Evolutionary conservation across 2,797 vertebrate species (phyloP).

Genomic region (Ctenopoma multispine): DNA sequence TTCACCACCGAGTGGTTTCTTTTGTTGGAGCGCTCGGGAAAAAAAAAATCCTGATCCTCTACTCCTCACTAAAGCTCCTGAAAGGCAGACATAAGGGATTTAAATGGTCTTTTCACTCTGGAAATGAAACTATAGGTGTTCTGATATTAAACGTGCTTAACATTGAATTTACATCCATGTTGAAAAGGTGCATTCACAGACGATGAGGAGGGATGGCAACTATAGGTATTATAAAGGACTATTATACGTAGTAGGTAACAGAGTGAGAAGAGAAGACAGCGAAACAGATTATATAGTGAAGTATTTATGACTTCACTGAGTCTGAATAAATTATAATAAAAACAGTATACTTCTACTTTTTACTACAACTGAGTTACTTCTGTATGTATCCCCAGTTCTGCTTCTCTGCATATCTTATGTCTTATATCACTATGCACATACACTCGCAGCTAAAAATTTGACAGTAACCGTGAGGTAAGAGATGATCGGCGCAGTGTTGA

Average conservation of each 20-base stretch:
- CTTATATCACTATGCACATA: constrained; percentile 16
- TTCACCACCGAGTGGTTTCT: constrained; percentile 61
- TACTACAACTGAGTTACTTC: constrained; percentile 34
- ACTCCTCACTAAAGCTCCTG: constrained; percentile 49
- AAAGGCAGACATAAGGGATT: constrained; percentile 53
- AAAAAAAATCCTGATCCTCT: constrained; percentile 41
- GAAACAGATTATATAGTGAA: constrained; percentile 48
- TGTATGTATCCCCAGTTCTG: constrained; percentile 21
- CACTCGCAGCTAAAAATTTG: constrained; percentile 23
- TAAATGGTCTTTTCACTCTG: constrained; percentile 32
- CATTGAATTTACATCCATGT: constrained; percentile 28
- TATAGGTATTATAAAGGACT: constrained; percentile 4
- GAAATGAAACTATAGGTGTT: constrained; percentile 20
- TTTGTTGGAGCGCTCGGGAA: constrained; percentile 55
- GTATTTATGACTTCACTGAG: constrained; percentile 58
- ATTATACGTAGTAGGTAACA: constrained; percentile 8
- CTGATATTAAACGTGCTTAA: constrained; percentile 24
- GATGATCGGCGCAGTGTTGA: constrained; percentile 28
- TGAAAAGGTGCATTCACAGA: constrained; percentile 12
- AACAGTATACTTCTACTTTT: constrained; percentile 36
- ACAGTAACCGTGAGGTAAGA: constrained; percentile 34
- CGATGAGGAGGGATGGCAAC: neutral
- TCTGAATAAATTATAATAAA: constrained; percentile 62
- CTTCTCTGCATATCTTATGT: constrained; percentile 47
- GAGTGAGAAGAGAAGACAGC: constrained; percentile 13